Base-by-base conservation (phyloP, 1,140 invertebrate species). In the Holotrichia oblita region DNA sequence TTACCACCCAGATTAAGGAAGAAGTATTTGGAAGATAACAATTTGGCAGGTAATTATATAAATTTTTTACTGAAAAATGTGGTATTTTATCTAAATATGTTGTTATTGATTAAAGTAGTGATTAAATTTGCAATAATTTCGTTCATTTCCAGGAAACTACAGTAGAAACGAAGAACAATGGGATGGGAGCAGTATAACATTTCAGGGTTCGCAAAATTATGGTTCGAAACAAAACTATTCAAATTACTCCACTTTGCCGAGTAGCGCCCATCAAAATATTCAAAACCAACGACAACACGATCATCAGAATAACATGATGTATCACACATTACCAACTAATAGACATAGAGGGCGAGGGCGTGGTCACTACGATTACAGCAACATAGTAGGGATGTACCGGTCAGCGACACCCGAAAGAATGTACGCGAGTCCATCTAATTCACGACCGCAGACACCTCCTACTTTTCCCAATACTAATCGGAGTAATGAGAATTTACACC, bases 1-100 rank as follows among this genome's bases (percentile, higher is more conserved):
- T 81, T 90, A 79, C 89, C 90, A 55, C 90, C 90, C 14, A 86
- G 90, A 73, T 85, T 91, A 0, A 85, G 86, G 74, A 88, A 87
- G 77, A 90, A 90, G 82, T 90, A 87, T 81, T 77, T 90, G 3
- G 85, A 87, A 40, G 89, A 90, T 76, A 89, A 89, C 81, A 88
- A 88, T 48, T 79, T 81, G 69, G 80, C 83, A 40, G 83, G 82
- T 72, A 87, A 48, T 81, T 80, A 81, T 64, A 82, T 85, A 48
- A 40, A 41, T 8, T 14, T n/a, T n/a, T n/a, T n/a, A n/a, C n/a
- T n/a, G n/a, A n/a, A n/a, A n/a, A n/a, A n/a, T n/a, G n/a, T n/a
- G n/a, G n/a, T n/a, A n/a, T n/a, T n/a, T n/a, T n/a, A n/a, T n/a
- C n/a, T n/a, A n/a, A n/a, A n/a, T n/a, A n/a, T n/a, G n/a, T n/a